These are phyloP conservation scores for Proterorhinus semilunaris DNA, from an alignment of 2,113 vertebrate species.

Conservation along the genomic window DNA sequence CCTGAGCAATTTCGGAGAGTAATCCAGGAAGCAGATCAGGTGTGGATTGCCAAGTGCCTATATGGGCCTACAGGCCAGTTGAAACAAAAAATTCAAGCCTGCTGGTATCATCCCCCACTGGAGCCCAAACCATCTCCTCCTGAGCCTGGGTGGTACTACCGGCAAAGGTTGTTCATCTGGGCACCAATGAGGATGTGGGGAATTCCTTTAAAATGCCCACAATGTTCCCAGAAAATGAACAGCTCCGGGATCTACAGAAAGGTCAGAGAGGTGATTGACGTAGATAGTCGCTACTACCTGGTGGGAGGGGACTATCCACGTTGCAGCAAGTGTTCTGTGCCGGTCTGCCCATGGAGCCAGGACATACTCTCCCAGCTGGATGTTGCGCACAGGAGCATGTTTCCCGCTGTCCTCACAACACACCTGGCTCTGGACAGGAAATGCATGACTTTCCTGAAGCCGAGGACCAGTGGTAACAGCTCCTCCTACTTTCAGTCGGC, in stretches of 20 bases:
- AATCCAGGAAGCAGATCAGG: no score
- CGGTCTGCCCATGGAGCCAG: slow-evolving; percentile 10
- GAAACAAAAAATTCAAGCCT: no score
- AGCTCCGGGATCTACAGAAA: neutral
- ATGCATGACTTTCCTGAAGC: slow-evolving; percentile 13
- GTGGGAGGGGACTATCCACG: neutral
- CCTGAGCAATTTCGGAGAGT: neutral
- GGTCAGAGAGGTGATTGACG: neutral
- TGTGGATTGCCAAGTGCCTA: no score
- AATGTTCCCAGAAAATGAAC: neutral
- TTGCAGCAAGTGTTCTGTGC: neutral
- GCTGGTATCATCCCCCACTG: neutral
- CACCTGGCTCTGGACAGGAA: slow-evolving; percentile 28
- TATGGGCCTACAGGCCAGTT: no score
- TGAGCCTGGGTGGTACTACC: no score
- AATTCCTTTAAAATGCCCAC: neutral
- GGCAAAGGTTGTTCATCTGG: no score
- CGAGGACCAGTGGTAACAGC: slow-evolving; percentile 22
- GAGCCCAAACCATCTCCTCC: neutral
- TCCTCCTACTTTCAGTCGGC: slow-evolving; percentile 16
- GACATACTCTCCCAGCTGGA: neutral
- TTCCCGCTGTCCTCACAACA: no score
- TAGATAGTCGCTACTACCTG: neutral
- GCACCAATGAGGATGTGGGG: no score
- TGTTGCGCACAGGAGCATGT: neutral